These are phyloP conservation scores for Passer montanus DNA, from an alignment of 2,113 vertebrate genomes.

Conservation along the genomic window DNA sequence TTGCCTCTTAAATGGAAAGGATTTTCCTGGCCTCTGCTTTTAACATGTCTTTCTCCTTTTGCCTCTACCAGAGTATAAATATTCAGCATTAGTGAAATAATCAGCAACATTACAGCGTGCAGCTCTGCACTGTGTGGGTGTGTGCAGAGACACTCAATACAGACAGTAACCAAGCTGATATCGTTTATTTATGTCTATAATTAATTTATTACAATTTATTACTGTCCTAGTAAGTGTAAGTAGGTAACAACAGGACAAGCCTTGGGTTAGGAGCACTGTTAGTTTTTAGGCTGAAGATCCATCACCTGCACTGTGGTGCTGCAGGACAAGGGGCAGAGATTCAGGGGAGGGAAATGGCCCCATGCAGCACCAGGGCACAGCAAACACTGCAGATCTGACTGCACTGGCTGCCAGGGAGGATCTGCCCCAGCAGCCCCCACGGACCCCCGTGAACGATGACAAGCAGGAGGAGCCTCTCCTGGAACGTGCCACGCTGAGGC, in stretches of 20 bases:
- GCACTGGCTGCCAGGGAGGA: neutral
- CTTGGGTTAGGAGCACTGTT: neutral
- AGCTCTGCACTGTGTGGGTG: neutral
- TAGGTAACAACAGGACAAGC: neutral
- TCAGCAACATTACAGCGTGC: neutral
- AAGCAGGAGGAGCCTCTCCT: neutral
- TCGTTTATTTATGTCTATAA: neutral
- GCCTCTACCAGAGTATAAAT: neutral
- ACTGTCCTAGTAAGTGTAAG: neutral
- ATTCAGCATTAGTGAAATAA: neutral
- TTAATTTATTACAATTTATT: neutral
- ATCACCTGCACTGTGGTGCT: neutral
- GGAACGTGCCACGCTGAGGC: too few relatives aligned
- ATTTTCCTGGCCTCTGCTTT: neutral
- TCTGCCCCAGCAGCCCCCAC: rapidly evolving
- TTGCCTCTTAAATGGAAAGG: neutral
- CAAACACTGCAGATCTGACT: rapidly evolving
- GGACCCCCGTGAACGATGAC: neutral
- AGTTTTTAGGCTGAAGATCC: neutral
- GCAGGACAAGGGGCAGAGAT: neutral
- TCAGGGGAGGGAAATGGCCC: neutral
- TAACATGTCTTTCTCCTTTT: neutral
- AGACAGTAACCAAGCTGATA: neutral
- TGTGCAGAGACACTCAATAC: neutral
- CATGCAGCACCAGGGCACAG: neutral